Percentiles rank a stretch among this genome's conserved stretches.
Conservation (phyloP, 2,888 invertebrate genomes). For the Xestia ashworthii region DNA sequence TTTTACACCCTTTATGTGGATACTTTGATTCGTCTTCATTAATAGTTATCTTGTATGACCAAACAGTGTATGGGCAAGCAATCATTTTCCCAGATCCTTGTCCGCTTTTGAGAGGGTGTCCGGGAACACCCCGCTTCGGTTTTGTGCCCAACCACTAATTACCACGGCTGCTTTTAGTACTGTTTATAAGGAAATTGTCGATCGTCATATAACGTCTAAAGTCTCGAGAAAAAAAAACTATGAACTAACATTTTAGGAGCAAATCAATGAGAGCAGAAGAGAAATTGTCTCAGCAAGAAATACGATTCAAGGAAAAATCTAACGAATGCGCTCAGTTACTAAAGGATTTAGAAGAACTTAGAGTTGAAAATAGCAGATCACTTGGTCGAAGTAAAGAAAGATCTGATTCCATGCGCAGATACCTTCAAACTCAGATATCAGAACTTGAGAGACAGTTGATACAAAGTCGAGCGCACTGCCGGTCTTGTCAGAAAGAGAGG, state of each 20-base stretch:
- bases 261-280: slow-evolving; percentile 78
- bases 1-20: no score
- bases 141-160: slow-evolving; percentile 6
- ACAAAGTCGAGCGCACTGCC: slow-evolving; percentile 82
- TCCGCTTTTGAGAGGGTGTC: neutral
- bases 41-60: neutral
- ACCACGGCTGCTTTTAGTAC: neutral
- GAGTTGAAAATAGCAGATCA: slow-evolving; percentile 75
- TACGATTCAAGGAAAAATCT: slow-evolving; percentile 77
- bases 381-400: slow-evolving; percentile 79
- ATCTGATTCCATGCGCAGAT: slow-evolving; percentile 80
- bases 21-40: no score
- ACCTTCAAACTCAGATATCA: slow-evolving; percentile 82
- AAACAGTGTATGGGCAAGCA: neutral
- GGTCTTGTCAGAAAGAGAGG: slow-evolving; percentile 83
- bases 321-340: slow-evolving; percentile 74
- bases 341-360: slow-evolving; percentile 80
- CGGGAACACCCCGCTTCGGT: slow-evolving; percentile 34
- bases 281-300: slow-evolving; percentile 77
- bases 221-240: neutral
- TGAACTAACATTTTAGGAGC: slow-evolving; percentile 68
- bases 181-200: slow-evolving; percentile 3
- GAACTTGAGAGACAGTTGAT: slow-evolving; percentile 84
- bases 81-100: slow-evolving; percentile 6
- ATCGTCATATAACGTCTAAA: neutral